Base-by-base conservation (phyloP, 2,113 vertebrate species). In the Chionomys nivalis region DNA sequence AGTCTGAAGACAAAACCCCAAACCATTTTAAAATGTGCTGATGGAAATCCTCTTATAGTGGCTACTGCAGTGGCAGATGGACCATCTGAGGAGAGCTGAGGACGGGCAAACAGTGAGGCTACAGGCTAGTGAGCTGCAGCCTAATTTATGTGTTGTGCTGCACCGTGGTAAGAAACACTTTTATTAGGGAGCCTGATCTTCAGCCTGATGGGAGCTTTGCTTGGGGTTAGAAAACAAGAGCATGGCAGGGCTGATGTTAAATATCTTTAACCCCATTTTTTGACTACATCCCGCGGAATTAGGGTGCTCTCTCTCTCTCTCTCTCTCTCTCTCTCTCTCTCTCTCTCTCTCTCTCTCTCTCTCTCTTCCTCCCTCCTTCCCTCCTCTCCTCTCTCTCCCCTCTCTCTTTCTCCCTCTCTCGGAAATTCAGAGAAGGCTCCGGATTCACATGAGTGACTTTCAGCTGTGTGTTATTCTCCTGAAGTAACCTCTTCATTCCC, bases 401-500 rank as follows among this genome's bases (percentile, higher is more conserved):
- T 58, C 42, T 9, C n/a, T 73, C 23, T 36, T 52, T 52, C 17
- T 44, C 93, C 93, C 88, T 81, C 82, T 96, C 52, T 91, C 31
- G 21, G 49, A 90, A 96, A 97, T 98, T 97, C 95, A 97, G 95
- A 92, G 92, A 98, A 98, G 97, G 97, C 97, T 97, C 97, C 87
- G 97, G 98, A 98, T 98, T 97, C 98, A 98, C 98, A 98, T 97
- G 98, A 98, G 97, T 97, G 98, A 98, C 98, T 98, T 98, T 98
- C 98, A 98, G 96, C 98, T 98, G 98, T 97, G 97, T 98, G 97
- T 98, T 98, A 97, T 98, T 98, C 97, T 99, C 97, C 98, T 97
- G 98, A 98, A 98, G 98, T 98, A 98, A 98, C 98, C 98, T 98
- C 98, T 98, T 98, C 98, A 98, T 98, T 99, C 96, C 98, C 98